phyloP scores from a whole-genome alignment of 2,113 vertebrate species.

The Sceloporus undulatus region DNA sequence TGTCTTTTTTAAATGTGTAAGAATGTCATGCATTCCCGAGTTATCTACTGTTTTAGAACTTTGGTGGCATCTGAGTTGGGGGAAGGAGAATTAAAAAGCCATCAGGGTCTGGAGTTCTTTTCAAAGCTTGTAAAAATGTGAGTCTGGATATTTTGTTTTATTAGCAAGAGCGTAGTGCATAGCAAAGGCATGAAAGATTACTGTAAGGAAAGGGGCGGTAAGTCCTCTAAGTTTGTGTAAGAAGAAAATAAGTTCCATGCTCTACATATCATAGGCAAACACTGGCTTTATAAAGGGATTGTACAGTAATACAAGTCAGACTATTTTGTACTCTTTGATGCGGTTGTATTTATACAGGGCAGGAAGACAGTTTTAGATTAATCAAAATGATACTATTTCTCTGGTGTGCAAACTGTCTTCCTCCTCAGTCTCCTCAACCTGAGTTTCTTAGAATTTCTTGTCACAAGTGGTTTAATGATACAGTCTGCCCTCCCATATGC shows the following conservation, averaged over 20 bases:
- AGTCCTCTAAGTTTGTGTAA: conserved; percentile 54
- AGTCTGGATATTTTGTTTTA: conserved; percentile 76
- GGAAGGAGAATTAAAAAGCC: conserved; percentile 50
- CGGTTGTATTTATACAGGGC: conserved; percentile 54
- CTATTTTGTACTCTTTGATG: conserved; percentile 69
- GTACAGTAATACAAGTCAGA: conserved; percentile 45
- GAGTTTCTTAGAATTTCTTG: not conserved
- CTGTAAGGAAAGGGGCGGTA: conserved; percentile 56
- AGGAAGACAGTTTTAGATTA: conserved; percentile 47
- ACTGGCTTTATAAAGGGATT: conserved; percentile 16
- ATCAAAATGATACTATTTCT: conserved; percentile 52
- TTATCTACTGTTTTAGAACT: conserved; percentile 63
- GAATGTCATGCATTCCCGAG: conserved; percentile 60
- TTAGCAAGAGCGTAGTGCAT: conserved; percentile 54
- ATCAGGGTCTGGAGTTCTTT: conserved; percentile 63
- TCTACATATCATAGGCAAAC: conserved; percentile 50
- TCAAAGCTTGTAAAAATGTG: conserved; percentile 68
- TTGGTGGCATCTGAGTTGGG: conserved; percentile 10
- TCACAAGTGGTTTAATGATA: not conserved
- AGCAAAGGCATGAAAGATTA: conserved; percentile 64
- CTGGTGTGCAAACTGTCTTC: not conserved
- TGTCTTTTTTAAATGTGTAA: conserved; percentile 50
- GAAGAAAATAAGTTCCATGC: conserved; percentile 61
- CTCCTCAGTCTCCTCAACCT: not conserved
- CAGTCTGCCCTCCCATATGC: too few species aligned